These are phyloP conservation scores for Rhagoletis pomonella DNA, from an alignment of 1,140 invertebrate species.

Conservation along the genomic window DNA sequence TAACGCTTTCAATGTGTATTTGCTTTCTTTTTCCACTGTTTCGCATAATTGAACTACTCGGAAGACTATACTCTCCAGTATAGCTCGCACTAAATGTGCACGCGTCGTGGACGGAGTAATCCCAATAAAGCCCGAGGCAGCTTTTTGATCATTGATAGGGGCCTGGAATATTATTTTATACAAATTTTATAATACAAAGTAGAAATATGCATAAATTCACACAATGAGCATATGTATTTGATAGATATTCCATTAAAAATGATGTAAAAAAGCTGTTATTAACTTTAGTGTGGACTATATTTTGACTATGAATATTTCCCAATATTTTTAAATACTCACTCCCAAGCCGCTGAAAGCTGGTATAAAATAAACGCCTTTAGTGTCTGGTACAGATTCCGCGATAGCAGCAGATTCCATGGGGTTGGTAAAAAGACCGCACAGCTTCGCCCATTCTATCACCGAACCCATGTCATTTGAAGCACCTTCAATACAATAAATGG, in stretches of 20 bases:
- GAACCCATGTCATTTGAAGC: constrained; percentile 90
- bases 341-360: constrained; percentile 94
- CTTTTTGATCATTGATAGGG: constrained; percentile 89
- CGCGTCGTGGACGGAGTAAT: constrained; percentile 86
- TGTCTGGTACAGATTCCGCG: constrained; percentile 83
- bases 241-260: too few relatives aligned
- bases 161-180: constrained; percentile 84
- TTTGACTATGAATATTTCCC: too few relatives aligned
- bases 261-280: too few relatives aligned
- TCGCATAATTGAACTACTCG: constrained; percentile 85
- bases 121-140: constrained; percentile 89
- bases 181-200: too few relatives aligned
- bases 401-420: constrained; percentile 82
- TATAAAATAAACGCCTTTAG: constrained; percentile 91
- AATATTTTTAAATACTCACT: constrained; percentile 75
- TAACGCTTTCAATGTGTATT: constrained; percentile 77
- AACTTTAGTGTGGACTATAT: too few relatives aligned
- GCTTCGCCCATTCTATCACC: constrained; percentile 90
- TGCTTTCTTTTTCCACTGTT: constrained; percentile 81
- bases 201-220: too few relatives aligned
- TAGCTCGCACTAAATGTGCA: constrained; percentile 86
- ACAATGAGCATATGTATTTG: too few relatives aligned
- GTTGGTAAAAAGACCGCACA: constrained; percentile 82
- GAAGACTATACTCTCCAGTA: constrained; percentile 92
- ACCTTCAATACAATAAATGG: constrained; percentile 88